Percentiles rank a stretch among this genome's conserved stretches.
Evolutionary conservation across 2,888 invertebrate genomes (phyloP).

Genomic region (Lagria hirta): DNA sequence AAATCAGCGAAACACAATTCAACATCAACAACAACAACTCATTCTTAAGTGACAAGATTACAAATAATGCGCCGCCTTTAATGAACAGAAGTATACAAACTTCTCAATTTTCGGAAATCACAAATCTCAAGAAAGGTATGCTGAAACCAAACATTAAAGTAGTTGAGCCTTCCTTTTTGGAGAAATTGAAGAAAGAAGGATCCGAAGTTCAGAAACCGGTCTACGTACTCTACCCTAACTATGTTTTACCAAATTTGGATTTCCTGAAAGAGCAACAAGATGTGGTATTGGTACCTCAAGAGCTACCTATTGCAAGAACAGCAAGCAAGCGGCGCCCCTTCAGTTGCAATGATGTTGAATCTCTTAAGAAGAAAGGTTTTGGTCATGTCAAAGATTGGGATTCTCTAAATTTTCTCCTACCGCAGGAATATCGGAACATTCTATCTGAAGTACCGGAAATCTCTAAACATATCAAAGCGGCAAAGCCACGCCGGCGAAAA

Average conservation of each 20-base stretch:
- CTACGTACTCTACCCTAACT: conserved; percentile 88
- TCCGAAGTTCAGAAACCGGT: conserved; percentile 72
- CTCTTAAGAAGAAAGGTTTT: conserved; percentile 76
- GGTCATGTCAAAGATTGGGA: conserved; percentile 92
- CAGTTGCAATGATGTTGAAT: conserved; percentile 80
- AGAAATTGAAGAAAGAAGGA: conserved; percentile 60
- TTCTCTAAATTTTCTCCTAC: conserved; percentile 84
- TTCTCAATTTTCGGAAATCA: conserved; percentile 56
- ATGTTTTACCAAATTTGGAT: conserved; percentile 84
- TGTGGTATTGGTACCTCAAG: conserved; percentile 74
- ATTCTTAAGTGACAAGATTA: conserved; percentile 24
- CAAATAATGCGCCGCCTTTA: conserved; percentile 56
- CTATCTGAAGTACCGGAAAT: conserved; percentile 80
- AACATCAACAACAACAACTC: conserved; percentile 58
- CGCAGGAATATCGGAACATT: conserved; percentile 78
- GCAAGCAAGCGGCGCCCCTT: conserved; percentile 63
- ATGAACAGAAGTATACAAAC: conserved; percentile 78
- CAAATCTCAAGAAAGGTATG: conserved; percentile 41
- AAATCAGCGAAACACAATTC: conserved; percentile 35
- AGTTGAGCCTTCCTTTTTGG: conserved; percentile 70
- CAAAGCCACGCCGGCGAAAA: conserved; percentile 57
- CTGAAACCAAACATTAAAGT: conserved; percentile 60
- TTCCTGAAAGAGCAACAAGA: conserved; percentile 63
- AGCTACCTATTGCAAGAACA: conserved; percentile 51
- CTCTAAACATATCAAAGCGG: conserved; percentile 62